Conservation (phyloP, 1,140 invertebrate genomes). For the Bilobella aurantiaca region DNA sequence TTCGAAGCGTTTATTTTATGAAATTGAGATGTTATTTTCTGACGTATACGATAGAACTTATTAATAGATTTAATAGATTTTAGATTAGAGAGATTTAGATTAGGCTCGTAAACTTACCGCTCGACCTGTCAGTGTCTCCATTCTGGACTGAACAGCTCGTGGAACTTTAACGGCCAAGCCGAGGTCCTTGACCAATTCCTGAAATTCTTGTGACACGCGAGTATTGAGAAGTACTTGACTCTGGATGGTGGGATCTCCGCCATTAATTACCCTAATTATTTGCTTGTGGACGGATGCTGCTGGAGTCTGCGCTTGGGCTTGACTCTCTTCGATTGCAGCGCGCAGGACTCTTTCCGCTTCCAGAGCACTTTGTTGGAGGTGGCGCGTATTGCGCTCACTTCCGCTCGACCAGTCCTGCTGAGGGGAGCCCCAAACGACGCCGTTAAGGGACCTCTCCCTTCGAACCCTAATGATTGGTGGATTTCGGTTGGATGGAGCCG, state of each 20-base stretch:
- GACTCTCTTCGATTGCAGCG: background rate
- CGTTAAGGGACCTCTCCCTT: slow-evolving; percentile 20
- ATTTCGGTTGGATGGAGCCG: slow-evolving; percentile 15
- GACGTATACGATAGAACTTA: too few relatives aligned
- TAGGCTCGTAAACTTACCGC: slow-evolving; percentile 51
- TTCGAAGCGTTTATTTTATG: too few relatives aligned
- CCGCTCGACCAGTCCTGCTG: slow-evolving; percentile 10
- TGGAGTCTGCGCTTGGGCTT: background rate
- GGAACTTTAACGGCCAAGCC: slow-evolving; percentile 77
- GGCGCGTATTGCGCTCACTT: background rate
- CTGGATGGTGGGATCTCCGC: slow-evolving; percentile 79
- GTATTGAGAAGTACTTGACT: slow-evolving; percentile 82
- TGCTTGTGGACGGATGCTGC: slow-evolving; percentile 49
- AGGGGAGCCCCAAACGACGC: slow-evolving; percentile 13
- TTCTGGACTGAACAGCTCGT: slow-evolving; percentile 61
- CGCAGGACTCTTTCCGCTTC: background rate
- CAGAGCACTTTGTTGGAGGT: background rate
- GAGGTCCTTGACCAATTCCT: slow-evolving; percentile 85
- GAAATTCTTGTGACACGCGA: slow-evolving; percentile 81
- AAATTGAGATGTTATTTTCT: too few relatives aligned
- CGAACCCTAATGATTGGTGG: slow-evolving; percentile 18
- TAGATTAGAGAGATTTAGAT: background rate
- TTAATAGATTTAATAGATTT: background rate
- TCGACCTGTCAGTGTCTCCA: slow-evolving; percentile 80
- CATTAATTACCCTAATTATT: slow-evolving; percentile 82